phyloP scores from a whole-genome alignment of 30 jellyfish, hydroid and myxozoan species.

The Rhopilema esculentum region DNA sequence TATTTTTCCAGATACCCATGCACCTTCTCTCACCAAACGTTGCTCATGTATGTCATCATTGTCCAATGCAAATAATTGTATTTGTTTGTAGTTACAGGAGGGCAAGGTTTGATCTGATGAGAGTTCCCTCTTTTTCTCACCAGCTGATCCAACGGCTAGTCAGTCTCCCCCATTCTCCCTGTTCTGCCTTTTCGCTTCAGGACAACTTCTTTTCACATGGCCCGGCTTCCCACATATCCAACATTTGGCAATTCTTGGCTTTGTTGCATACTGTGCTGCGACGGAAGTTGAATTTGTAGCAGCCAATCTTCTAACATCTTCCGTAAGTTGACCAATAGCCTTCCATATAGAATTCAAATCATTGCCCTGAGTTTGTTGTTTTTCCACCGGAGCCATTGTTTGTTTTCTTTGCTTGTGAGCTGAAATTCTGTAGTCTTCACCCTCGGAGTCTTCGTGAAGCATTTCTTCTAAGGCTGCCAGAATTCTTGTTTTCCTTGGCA shows the following conservation, averaged over 20 bases:
- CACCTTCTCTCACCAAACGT: constrained; percentile 24
- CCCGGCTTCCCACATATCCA: not conserved
- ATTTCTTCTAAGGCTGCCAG: constrained; percentile 15
- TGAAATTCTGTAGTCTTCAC: constrained; percentile 3
- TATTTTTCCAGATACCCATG: constrained; percentile 3
- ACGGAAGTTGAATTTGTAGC: not conserved
- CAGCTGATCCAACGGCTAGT: constrained; percentile 20
- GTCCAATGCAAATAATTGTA: constrained; percentile 12
- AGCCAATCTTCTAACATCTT: not conserved
- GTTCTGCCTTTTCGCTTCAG: not conserved
- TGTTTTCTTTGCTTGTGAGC: not conserved
- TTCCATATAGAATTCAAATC: not conserved
- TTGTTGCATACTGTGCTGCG: not conserved
- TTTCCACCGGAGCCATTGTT: not conserved
- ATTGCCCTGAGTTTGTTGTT: not conserved
- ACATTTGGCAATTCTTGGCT: not conserved
- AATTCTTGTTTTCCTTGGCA: constrained; percentile 5
- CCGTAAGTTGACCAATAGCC: not conserved
- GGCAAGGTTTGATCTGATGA: constrained; percentile 6
- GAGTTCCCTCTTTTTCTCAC: not conserved
- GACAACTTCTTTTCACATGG: not conserved
- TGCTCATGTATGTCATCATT: constrained; percentile 5
- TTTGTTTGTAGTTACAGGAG: not conserved
- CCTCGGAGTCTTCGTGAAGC: constrained; percentile 4
- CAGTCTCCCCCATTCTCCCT: not conserved